These are phyloP conservation scores for Lagorchestes hirsutus DNA, from an alignment of 2,797 vertebrate genomes.

Conservation along the genomic window DNA sequence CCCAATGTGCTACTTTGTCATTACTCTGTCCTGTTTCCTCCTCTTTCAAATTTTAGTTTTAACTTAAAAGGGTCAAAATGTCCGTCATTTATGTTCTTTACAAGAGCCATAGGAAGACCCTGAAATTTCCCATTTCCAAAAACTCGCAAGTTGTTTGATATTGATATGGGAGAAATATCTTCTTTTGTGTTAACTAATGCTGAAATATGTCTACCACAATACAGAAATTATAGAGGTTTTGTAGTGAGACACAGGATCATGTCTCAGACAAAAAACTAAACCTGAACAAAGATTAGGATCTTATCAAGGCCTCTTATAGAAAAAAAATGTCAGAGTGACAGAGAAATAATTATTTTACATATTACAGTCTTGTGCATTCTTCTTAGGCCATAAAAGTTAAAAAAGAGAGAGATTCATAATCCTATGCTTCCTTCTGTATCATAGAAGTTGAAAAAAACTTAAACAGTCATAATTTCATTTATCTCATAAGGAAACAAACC, in stretches of 20 bases:
- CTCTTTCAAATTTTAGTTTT: background rate
- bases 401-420: background rate
- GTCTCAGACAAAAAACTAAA: background rate
- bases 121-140: background rate
- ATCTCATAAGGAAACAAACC: background rate
- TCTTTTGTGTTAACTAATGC: background rate
- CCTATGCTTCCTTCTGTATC: background rate
- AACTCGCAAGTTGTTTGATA: background rate
- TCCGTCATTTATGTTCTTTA: background rate
- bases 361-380: background rate
- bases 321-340: background rate
- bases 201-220: background rate
- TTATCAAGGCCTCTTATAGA: background rate
- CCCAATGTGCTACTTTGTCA: background rate
- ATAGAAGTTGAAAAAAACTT: background rate
- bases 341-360: background rate
- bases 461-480: background rate
- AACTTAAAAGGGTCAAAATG: background rate
- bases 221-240: background rate
- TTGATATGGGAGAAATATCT: background rate
- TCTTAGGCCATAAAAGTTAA: background rate
- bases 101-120: background rate
- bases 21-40: no score
- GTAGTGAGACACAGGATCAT: background rate
- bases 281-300: background rate